Conservation (phyloP, 2,797 vertebrate species). For the Notamacropus eugenii region DNA sequence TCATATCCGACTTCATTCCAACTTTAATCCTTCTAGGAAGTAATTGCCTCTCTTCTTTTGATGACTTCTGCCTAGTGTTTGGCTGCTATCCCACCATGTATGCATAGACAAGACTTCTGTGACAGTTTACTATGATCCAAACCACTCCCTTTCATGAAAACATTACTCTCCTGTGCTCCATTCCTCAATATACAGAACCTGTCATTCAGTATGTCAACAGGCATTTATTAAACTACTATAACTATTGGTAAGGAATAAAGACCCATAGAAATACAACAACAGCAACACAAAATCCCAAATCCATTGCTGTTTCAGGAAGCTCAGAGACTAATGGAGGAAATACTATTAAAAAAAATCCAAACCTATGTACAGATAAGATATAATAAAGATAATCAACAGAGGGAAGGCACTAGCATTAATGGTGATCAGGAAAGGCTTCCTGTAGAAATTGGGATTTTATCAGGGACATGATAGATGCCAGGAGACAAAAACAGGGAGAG, state of each 20-base stretch:
- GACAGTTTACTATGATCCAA: neutral
- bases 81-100: neutral
- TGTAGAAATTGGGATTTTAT: neutral
- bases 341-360: neutral
- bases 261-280: neutral
- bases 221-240: neutral
- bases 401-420: neutral
- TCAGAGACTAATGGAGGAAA: neutral
- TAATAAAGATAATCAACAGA: neutral
- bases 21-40: neutral
- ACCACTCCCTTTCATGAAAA: neutral
- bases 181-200: neutral
- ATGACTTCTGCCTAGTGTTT: neutral
- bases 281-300: neutral
- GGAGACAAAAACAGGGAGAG: neutral
- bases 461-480: neutral
- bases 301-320: neutral
- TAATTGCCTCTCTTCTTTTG: neutral
- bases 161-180: neutral
- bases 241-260: neutral
- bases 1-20: neutral
- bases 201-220: neutral
- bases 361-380: neutral
- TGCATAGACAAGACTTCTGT: neutral
- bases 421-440: neutral